A percentile compares a stretch with the other conserved stretches of the same genome.
phyloP scores from a whole-genome alignment of 2,113 vertebrate genomes.

The Rhea americana region DNA sequence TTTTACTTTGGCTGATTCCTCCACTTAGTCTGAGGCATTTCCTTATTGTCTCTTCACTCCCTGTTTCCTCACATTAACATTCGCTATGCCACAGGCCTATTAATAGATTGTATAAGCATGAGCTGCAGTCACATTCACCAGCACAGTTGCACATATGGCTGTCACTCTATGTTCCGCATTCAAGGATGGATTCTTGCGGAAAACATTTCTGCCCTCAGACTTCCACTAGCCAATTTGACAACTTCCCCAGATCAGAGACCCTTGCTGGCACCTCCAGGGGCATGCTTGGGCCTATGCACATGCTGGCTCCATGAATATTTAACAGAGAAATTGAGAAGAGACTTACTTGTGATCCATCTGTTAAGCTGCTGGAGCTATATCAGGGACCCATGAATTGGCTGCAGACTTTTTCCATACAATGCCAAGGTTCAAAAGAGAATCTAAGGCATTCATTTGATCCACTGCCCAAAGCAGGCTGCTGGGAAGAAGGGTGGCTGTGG shows the following conservation, averaged over 20 bases:
- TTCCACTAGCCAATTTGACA: conserved; percentile 57
- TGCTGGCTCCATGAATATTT: conserved; percentile 77
- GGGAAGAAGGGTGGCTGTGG: conserved; percentile 6
- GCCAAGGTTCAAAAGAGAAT: conserved; percentile 67
- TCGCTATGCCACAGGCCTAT: conserved; percentile 20
- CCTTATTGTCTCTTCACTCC: conserved; percentile 35
- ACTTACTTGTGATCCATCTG: conserved; percentile 74
- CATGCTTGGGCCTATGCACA: conserved; percentile 52
- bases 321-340: conserved; percentile 73
- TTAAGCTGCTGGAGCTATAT: conserved; percentile 73
- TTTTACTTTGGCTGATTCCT: not conserved
- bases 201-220: conserved; percentile 58
- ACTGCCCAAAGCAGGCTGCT: conserved; percentile 38
- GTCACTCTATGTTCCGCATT: conserved; percentile 45
- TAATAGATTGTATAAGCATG: conserved; percentile 61
- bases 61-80: conserved; percentile 48
- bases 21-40: conserved; percentile 6
- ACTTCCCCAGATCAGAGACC: conserved; percentile 61
- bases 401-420: conserved; percentile 61
- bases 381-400: conserved; percentile 72
- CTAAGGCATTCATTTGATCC: conserved; percentile 68
- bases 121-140: conserved; percentile 47
- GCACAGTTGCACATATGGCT: conserved; percentile 59
- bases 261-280: conserved; percentile 56
- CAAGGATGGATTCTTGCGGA: conserved; percentile 59